Evolutionary conservation across 2,888 invertebrate species (phyloP).

Genomic region (Plebejus melissa): DNA sequence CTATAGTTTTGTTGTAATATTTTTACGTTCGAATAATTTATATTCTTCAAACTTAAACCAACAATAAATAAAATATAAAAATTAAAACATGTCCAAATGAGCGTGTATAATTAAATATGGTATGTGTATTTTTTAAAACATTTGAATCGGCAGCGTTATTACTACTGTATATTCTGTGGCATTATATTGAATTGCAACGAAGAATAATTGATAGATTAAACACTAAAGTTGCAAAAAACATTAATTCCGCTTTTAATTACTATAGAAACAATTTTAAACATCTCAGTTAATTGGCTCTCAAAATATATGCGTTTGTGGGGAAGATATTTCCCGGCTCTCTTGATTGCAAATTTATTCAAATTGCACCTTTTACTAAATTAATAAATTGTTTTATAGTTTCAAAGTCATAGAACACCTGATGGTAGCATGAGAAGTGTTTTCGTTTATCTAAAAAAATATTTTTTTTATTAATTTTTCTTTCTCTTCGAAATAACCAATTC

Average conservation of each 20-base stretch:
- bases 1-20: neutral
- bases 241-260: conserved; percentile 4
- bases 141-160: neutral
- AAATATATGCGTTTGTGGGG: conserved; percentile 29
- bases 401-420: conserved; percentile 22
- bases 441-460: too few relatives aligned
- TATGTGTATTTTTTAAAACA: neutral
- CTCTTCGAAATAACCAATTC: neutral
- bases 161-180: too few relatives aligned
- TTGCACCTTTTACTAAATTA: conserved; percentile 43
- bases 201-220: neutral
- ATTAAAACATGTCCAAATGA: neutral
- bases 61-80: neutral
- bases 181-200: neutral
- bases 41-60: neutral
- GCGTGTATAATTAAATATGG: too few relatives aligned
- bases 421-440: neutral
- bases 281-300: conserved; percentile 26
- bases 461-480: neutral
- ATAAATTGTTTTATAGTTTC: conserved; percentile 39
- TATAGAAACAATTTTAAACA: conserved; percentile 19
- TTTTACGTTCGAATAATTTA: neutral
- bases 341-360: conserved; percentile 64
- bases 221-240: neutral
- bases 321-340: conserved; percentile 33